A percentile compares a stretch with the other conserved stretches of the same genome.
Evolutionary conservation across 2,113 vertebrate genomes (phyloP).

Genomic region (Hoplias malabaricus): DNA sequence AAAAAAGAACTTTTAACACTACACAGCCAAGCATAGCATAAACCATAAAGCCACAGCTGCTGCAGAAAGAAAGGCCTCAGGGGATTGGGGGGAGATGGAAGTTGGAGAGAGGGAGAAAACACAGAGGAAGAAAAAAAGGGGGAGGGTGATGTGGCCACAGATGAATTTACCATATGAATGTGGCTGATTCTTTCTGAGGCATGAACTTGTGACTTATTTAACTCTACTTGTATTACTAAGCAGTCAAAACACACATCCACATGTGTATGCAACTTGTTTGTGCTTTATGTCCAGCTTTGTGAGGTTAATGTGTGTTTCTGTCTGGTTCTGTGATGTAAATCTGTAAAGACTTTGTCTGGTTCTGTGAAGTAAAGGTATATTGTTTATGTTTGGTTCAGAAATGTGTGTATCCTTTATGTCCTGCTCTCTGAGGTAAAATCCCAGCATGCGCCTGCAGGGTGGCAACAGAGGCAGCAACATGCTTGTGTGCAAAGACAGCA

Average conservation of each 20-base stretch:
- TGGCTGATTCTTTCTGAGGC: slow-evolving; percentile 15
- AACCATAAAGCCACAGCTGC: not conserved
- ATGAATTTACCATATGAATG: slow-evolving; percentile 37
- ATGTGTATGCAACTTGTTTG: not conserved
- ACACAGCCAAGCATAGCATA: not conserved
- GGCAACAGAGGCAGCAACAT: not conserved
- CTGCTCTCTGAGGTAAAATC: not conserved
- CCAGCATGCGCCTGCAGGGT: not conserved
- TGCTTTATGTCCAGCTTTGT: not conserved
- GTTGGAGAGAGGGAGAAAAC: not conserved
- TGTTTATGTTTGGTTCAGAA: no score
- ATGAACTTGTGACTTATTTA: slow-evolving; percentile 30
- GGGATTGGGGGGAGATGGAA: not conserved
- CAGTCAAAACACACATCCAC: not conserved
- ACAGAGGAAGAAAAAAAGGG: not conserved
- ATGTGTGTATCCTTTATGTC: slow-evolving; percentile 2
- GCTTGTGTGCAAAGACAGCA: not conserved
- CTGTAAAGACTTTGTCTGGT: no score
- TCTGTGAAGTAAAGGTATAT: no score
- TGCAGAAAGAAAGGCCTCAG: not conserved
- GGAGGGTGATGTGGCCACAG: slow-evolving; percentile 39
- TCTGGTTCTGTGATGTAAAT: no score
- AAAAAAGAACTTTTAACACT: not conserved
- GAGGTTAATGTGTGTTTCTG: no score
- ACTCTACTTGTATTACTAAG: not conserved